Evolutionary conservation across 2,888 invertebrate genomes (phyloP).

Genomic region (Tanytarsus gracilentus): DNA sequence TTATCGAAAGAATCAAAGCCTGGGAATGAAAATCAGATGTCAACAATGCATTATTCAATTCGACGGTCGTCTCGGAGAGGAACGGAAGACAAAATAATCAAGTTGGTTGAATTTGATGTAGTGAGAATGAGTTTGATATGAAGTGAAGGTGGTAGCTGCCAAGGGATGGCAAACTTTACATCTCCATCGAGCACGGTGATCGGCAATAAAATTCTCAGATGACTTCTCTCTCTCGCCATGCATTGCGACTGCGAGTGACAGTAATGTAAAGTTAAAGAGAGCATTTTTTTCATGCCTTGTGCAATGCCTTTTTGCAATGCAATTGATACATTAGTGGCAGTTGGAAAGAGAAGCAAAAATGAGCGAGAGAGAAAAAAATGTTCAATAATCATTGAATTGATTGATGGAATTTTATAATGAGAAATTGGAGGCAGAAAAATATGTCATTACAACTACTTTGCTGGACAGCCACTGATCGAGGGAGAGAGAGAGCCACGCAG

Average conservation of each 20-base stretch:
- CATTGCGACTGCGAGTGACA: background rate
- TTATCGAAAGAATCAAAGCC: slow-evolving; percentile 5
- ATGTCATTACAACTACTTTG: slow-evolving; percentile 19
- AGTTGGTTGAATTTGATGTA: too few relatives aligned
- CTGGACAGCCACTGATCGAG: background rate
- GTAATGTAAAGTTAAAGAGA: background rate
- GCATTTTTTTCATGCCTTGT: slow-evolving; percentile 4
- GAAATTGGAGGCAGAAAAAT: slow-evolving; percentile 10
- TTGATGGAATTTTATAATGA: slow-evolving; percentile 27
- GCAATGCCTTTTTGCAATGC: background rate
- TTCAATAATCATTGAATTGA: slow-evolving; percentile 18
- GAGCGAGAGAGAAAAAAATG: background rate
- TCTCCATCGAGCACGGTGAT: too few relatives aligned
- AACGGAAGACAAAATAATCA: background rate
- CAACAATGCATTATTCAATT: background rate
- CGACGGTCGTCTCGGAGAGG: background rate
- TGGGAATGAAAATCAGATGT: slow-evolving; percentile 13
- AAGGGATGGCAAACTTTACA: too few relatives aligned
- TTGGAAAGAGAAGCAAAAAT: background rate
- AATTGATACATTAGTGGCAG: slow-evolving; percentile 11
- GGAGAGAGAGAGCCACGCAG: too few relatives aligned
- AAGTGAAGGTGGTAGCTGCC: too few relatives aligned
- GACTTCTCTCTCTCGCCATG: too few relatives aligned
- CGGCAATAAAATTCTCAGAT: too few relatives aligned
- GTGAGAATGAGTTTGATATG: too few relatives aligned